These are phyloP conservation scores for Phalanger gymnotis DNA, from an alignment of 2,797 vertebrate species.

Conservation along the genomic window DNA sequence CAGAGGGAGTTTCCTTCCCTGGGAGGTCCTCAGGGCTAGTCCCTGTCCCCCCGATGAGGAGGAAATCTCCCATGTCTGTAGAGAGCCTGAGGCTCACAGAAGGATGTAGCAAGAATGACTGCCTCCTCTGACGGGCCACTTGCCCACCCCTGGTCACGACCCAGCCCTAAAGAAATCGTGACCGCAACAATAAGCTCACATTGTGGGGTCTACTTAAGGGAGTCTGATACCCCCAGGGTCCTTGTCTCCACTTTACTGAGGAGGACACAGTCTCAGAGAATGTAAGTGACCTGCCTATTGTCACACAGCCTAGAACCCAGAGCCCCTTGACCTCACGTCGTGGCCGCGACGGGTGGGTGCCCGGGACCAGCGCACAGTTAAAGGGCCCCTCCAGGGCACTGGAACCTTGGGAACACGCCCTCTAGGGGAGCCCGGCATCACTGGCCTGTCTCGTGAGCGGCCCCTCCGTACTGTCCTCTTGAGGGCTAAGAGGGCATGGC, in stretches of 20 bases:
- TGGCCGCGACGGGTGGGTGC: too few relatives aligned
- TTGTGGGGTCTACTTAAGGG: too few relatives aligned
- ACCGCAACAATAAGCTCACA: too few relatives aligned
- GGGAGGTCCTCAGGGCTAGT: too few relatives aligned
- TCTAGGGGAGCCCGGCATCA: not conserved
- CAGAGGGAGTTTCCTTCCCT: not conserved
- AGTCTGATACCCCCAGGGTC: not conserved
- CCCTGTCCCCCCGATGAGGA: too few relatives aligned
- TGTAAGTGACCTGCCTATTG: not conserved
- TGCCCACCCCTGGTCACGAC: too few relatives aligned
- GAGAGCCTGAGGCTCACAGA: too few relatives aligned
- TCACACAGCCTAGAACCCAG: not conserved
- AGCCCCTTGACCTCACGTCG: not conserved
- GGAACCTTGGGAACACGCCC: not conserved
- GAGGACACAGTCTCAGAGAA: too few relatives aligned
- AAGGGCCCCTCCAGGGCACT: not conserved
- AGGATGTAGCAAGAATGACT: too few relatives aligned
- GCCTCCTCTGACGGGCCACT: too few relatives aligned
- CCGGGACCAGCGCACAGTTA: too few relatives aligned
- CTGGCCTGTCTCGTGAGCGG: not conserved
- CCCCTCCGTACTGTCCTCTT: not conserved
- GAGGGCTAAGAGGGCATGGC: not conserved
- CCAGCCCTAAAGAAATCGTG: too few relatives aligned
- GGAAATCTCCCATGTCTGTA: not conserved
- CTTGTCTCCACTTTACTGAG: not conserved